Evolutionary conservation across 2,888 invertebrate genomes (phyloP).

Genomic region (Lymantria dispar): DNA sequence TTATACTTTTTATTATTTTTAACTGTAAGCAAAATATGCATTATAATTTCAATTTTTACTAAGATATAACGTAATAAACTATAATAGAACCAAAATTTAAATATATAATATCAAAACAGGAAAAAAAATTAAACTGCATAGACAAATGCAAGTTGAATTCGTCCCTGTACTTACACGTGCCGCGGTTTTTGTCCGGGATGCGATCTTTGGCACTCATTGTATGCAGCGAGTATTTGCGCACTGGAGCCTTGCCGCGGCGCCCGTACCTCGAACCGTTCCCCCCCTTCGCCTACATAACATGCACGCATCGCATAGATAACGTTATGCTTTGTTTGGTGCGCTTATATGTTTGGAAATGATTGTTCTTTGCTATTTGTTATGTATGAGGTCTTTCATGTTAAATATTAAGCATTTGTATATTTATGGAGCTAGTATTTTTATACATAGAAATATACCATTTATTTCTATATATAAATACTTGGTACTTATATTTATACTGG

Average conservation of each 20-base stretch:
- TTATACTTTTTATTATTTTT: too few relatives aligned
- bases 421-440: too few relatives aligned
- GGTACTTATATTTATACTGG: too few relatives aligned
- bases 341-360: constrained; percentile 5
- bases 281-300: constrained; percentile 32
- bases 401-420: neutral
- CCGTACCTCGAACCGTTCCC: constrained; percentile 15
- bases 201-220: constrained; percentile 78
- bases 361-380: constrained; percentile 7
- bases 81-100: too few relatives aligned
- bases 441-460: too few relatives aligned
- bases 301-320: constrained; percentile 51
- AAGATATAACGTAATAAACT: too few relatives aligned
- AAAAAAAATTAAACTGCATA: constrained; percentile 28
- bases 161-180: constrained; percentile 77
- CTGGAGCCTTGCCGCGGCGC: constrained; percentile 39
- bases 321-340: constrained; percentile 15
- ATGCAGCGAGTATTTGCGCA: constrained; percentile 76
- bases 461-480: too few relatives aligned
- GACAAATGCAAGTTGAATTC: constrained; percentile 44
- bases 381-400: neutral
- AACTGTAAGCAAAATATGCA: too few relatives aligned
- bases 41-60: too few relatives aligned
- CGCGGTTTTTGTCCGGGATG: constrained; percentile 72
- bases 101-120: too few relatives aligned